These are phyloP conservation scores for Erpetoichthys calabaricus DNA, from an alignment of 2,797 vertebrate genomes.

Conservation along the genomic window DNA sequence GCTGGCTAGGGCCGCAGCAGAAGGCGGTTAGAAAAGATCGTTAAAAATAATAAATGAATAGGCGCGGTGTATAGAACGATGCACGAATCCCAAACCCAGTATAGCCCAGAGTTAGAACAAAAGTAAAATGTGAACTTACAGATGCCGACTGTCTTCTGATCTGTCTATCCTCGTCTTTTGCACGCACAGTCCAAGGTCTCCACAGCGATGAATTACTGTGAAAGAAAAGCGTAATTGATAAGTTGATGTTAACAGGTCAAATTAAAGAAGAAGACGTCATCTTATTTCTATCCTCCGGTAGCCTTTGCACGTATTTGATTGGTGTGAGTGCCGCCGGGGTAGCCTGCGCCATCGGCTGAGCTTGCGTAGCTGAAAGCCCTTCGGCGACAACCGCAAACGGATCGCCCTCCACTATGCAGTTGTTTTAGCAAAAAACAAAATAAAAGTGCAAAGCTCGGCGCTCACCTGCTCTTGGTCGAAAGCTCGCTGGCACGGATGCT, in stretches of 20 bases:
- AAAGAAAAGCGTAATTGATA: conserved; percentile 1
- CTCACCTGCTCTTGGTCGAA: neutral
- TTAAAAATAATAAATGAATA: too few species aligned
- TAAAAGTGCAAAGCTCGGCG: too few species aligned
- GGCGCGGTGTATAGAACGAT: neutral
- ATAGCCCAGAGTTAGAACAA: neutral
- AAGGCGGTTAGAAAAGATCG: too few species aligned
- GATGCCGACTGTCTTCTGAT: conserved; percentile 16
- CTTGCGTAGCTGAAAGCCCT: too few species aligned
- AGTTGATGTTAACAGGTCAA: neutral
- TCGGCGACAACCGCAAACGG: too few species aligned
- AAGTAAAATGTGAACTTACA: conserved; percentile 36
- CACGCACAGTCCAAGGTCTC: conserved; percentile 59
- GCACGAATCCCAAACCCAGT: conserved; percentile 12
- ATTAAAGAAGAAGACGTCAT: too few species aligned
- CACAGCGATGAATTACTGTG: conserved; percentile 38
- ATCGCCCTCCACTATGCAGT: too few species aligned
- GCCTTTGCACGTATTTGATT: too few species aligned
- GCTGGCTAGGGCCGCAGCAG: too few species aligned
- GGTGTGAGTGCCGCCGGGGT: neutral
- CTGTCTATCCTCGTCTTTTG: conserved; percentile 18
- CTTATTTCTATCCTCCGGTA: too few species aligned
- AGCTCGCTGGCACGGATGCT: neutral
- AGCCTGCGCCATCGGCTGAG: neutral
- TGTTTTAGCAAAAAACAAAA: too few species aligned